Evolutionary conservation across 1,140 invertebrate species (phyloP).

Genomic region (Cyclina sinensis): DNA sequence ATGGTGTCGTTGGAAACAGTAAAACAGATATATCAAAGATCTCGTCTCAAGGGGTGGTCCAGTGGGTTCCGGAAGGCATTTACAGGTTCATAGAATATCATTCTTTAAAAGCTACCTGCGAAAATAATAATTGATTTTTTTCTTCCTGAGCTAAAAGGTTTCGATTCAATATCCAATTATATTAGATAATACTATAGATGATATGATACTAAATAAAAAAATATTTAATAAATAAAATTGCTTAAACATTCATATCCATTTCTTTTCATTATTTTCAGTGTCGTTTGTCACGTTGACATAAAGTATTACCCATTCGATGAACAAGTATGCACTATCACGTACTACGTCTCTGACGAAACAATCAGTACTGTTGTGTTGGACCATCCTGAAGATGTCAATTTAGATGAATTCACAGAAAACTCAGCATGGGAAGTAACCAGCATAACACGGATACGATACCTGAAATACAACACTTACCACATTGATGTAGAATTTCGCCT

Average conservation of each 20-base stretch:
- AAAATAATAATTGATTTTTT: no score
- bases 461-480: constrained; percentile 4
- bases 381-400: background rate
- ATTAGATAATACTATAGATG: no score
- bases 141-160: no score
- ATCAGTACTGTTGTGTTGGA: background rate
- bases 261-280: constrained; percentile 23
- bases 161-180: no score
- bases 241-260: no score
- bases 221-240: no score
- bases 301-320: constrained; percentile 62
- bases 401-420: constrained; percentile 35
- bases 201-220: no score
- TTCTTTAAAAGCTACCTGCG: no score
- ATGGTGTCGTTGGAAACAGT: background rate
- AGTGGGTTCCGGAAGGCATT: constrained; percentile 35
- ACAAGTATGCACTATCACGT: constrained; percentile 40
- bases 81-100: no score
- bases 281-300: constrained; percentile 52
- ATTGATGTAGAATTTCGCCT: constrained; percentile 21
- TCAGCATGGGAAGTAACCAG: constrained; percentile 23
- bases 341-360: constrained; percentile 45
- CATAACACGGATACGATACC: background rate
- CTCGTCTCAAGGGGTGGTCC: background rate
- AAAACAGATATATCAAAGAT: constrained; percentile 14